phyloP scores from a whole-genome alignment of 2,888 invertebrate species.

The Aspidiotus destructor region DNA sequence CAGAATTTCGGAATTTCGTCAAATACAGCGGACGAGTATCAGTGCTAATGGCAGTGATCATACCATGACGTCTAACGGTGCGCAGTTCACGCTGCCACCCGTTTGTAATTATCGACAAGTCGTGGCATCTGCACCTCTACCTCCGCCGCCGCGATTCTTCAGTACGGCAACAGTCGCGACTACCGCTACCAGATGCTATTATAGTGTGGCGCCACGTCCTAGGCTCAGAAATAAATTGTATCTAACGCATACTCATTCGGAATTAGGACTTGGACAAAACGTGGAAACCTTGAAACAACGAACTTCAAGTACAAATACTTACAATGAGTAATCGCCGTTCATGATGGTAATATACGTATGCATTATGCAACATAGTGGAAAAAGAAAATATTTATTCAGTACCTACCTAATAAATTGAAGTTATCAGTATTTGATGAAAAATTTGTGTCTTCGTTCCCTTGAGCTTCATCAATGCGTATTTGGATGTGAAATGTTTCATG shows the following conservation, averaged over 20 bases:
- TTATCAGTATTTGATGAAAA: too few relatives aligned
- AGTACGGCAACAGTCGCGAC: slow-evolving; percentile 14
- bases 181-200: slow-evolving; percentile 8
- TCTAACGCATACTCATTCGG: background rate
- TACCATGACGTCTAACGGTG: slow-evolving; percentile 7
- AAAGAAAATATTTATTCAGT: too few relatives aligned
- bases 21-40: slow-evolving; percentile 17
- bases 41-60: slow-evolving; percentile 24
- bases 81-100: slow-evolving; percentile 20
- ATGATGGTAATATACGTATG: too few relatives aligned
- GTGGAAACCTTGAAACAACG: slow-evolving; percentile 9
- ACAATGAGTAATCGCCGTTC: too few relatives aligned
- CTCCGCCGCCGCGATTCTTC: slow-evolving; percentile 18
- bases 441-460: too few relatives aligned
- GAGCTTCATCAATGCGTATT: too few relatives aligned
- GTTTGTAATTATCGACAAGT: slow-evolving; percentile 28
- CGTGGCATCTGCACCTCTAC: slow-evolving; percentile 15
- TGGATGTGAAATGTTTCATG: too few relatives aligned
- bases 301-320: slow-evolving; percentile 11
- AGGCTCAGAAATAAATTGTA: slow-evolving; percentile 25
- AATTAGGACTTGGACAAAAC: background rate
- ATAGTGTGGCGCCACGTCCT: slow-evolving; percentile 25
- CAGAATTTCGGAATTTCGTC: slow-evolving; percentile 9
- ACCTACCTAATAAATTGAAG: too few relatives aligned
- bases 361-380: too few relatives aligned